Evolutionary conservation across 53 echinoderm and acorn worm species (phyloP).

Genomic region (Luidia sarsii): DNA sequence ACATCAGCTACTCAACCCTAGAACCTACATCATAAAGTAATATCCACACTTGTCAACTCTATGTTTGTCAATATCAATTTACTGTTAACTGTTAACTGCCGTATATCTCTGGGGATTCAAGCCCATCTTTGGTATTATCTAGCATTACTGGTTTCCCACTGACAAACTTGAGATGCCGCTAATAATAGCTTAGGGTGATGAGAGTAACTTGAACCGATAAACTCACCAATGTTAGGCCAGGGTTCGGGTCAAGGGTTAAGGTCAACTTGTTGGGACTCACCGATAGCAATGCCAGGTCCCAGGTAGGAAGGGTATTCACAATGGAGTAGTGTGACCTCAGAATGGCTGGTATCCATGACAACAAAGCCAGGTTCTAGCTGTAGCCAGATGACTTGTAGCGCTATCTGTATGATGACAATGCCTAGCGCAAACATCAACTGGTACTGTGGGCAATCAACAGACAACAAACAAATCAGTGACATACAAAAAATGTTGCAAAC

Average conservation of each 20-base stretch:
- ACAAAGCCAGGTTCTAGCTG: slow-evolving; percentile 43
- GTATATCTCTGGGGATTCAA: too few species aligned
- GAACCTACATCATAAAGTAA: too few species aligned
- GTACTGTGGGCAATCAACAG: slow-evolving; percentile 74
- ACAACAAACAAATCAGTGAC: too few species aligned
- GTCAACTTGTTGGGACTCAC: slow-evolving; percentile 1
- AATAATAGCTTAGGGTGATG: too few species aligned
- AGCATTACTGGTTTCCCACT: too few species aligned
- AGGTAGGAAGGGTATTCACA: slow-evolving; percentile 43
- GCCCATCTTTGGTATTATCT: too few species aligned
- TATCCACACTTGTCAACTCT: too few species aligned
- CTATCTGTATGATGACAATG: slow-evolving; percentile 65
- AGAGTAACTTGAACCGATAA: neutral
- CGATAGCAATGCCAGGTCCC: slow-evolving; percentile 38
- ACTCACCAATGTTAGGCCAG: slow-evolving; percentile 28
- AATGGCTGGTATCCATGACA: slow-evolving; percentile 2
- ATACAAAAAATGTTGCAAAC: too few species aligned
- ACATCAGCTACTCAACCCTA: too few species aligned
- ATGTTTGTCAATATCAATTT: too few species aligned
- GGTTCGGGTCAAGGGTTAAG: neutral
- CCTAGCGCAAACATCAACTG: slow-evolving; percentile 71
- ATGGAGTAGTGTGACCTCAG: slow-evolving; percentile 40
- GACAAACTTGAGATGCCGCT: too few species aligned
- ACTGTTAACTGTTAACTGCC: too few species aligned
- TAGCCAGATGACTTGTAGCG: slow-evolving; percentile 54